A percentile compares a stretch with the other conserved stretches of the same genome.
phyloP scores from a whole-genome alignment of 2,888 invertebrate genomes.

The Gerris lacustris region DNA sequence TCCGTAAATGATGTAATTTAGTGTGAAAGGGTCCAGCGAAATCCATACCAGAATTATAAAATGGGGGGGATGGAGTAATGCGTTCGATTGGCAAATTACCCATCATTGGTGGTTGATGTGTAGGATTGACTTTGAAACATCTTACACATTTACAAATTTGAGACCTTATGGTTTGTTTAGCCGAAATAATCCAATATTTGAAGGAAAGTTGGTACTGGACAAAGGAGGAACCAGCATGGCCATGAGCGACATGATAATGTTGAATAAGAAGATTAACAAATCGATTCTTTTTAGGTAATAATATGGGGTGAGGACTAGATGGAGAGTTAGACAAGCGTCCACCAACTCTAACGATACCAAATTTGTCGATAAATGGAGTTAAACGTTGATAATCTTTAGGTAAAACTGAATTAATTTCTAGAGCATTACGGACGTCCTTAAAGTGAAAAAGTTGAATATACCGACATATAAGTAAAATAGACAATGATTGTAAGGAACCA shows the following conservation, averaged over 20 bases:
- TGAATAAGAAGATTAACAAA: slow-evolving; percentile 3
- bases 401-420: neutral
- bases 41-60: neutral
- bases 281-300: neutral
- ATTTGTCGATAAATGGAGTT: neutral
- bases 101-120: neutral
- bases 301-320: neutral
- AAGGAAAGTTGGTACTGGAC: neutral
- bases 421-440: neutral
- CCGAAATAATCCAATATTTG: slow-evolving; percentile 1
- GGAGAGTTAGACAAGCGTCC: neutral
- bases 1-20: neutral
- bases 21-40: neutral
- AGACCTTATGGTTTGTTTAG: neutral
- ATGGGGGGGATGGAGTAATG: neutral
- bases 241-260: neutral
- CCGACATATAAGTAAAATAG: neutral
- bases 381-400: neutral
- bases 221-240: neutral
- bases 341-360: neutral
- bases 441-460: neutral
- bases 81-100: neutral
- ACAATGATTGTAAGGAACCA: neutral
- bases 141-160: neutral
- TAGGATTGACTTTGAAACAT: neutral